Base-by-base conservation (phyloP, 2,113 vertebrate genomes). In the Coreoperca whiteheadi region DNA sequence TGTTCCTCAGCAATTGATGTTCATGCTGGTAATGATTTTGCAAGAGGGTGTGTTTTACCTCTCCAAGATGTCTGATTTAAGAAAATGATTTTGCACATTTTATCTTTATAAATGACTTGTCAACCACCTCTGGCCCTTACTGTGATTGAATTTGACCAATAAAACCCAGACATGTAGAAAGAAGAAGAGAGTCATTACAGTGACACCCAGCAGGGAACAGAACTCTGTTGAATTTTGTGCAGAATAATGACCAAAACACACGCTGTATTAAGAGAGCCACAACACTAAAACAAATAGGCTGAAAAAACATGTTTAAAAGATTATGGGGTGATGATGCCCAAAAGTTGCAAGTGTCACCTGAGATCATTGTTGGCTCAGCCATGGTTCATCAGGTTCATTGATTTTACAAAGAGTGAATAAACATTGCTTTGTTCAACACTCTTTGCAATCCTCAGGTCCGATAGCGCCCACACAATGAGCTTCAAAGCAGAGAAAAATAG, bases 341-440 rank as follows among this genome's bases (percentile, higher is more conserved):
- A 63, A 48, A 25, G 30, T 54, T 63, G 4, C 77, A 61, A 30
- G n/a, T 57, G 28, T 72, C 51, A 37, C 41, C 51, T 11, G n/a
- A 69, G n/a, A 41, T 46, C 6, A 60, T 23, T 30, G 51, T 79
- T 65, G 46, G n/a, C 32, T 67, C 11, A 65, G 16, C 32, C 41
- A 23, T 11, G 14, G 59, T 65, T 70, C 75, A 79, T 64, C 32
- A 28, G 56, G 54, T 81, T 59, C 20, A 78, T 11, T 68, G 59
- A 41, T 70, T 70, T 74, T 28, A 48, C 46, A 8, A 46, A 54
- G 12, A 74, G 51, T 51, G 60, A 63, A 50, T 73, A 68, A 83
- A 77, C 53, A 80, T 70, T 59, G 41, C n/a, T 82, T 34, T 64
- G n/a, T 73, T 65, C 0, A 21, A 37, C 41, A 20, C 32, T 61